These are phyloP conservation scores for Tangara arthus DNA, from an alignment of 2,797 vertebrate genomes.

Conservation along the genomic window DNA sequence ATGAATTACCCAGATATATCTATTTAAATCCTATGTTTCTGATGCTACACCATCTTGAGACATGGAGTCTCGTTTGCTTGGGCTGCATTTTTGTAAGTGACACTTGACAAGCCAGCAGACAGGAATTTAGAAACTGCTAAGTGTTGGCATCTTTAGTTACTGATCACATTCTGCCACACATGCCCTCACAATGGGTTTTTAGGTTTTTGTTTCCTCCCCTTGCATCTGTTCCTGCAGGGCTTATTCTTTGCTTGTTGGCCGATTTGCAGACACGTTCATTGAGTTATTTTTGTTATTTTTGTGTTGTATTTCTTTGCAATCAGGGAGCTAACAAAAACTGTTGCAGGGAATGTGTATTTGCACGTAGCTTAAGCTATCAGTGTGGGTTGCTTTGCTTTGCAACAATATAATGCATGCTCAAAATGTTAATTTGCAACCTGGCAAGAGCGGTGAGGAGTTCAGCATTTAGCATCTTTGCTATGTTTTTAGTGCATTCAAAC, in stretches of 20 bases:
- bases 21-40: neutral
- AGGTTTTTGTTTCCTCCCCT: rapidly evolving
- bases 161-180: neutral
- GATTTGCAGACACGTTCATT: neutral
- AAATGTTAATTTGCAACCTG: neutral
- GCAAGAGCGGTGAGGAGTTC: neutral
- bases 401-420: neutral
- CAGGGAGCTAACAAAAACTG: neutral
- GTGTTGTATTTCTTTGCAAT: neutral
- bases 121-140: neutral
- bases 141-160: neutral
- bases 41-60: neutral
- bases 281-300: neutral
- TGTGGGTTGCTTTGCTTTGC: neutral
- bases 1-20: neutral
- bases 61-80: neutral
- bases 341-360: neutral
- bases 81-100: neutral
- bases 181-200: neutral
- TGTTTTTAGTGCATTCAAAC: neutral
- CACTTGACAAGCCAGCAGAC: neutral
- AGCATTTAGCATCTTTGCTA: neutral
- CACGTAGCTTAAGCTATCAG: rapidly evolving
- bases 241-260: neutral
- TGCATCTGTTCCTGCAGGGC: neutral